A percentile compares a stretch with the other conserved stretches of the same genome.
phyloP scores from a whole-genome alignment of 2,797 vertebrate species.

The Coilia nasus region DNA sequence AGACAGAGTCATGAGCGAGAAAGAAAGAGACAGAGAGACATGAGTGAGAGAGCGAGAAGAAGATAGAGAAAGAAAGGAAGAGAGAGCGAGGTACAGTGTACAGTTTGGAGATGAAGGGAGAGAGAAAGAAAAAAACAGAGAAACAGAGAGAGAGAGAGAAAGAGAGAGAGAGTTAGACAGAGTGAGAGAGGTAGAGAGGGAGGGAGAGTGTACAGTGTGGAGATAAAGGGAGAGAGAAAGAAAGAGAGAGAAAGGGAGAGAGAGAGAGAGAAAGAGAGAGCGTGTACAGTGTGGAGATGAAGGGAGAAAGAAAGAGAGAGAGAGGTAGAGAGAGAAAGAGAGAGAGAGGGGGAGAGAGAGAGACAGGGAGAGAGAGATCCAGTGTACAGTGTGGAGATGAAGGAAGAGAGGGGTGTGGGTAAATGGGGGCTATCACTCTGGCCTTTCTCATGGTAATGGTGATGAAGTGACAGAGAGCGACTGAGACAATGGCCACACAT shows the following conservation, averaged over 20 bases:
- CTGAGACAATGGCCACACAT: constrained; percentile 35
- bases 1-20: too few relatives aligned
- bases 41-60: too few relatives aligned
- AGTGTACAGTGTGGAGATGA: constrained; percentile 10
- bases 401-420: constrained; percentile 25
- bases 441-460: constrained; percentile 44
- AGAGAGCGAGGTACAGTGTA: too few relatives aligned
- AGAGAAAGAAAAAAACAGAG: too few relatives aligned
- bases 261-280: too few relatives aligned
- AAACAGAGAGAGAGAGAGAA: neutral
- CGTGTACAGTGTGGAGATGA: neutral
- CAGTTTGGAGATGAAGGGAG: too few relatives aligned
- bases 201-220: constrained; percentile 1
- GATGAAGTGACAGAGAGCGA: constrained; percentile 31
- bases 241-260: too few relatives aligned
- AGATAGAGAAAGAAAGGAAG: too few relatives aligned
- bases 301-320: neutral
- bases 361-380: neutral
- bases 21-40: too few relatives aligned
- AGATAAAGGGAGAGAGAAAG: too few relatives aligned
- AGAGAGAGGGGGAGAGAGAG: neutral
- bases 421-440: constrained; percentile 30
- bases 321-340: neutral
- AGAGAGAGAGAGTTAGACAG: neutral
- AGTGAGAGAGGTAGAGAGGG: neutral